These are phyloP conservation scores for Nylanderia fulva DNA, from an alignment of 1,140 invertebrate genomes.

Conservation along the genomic window DNA sequence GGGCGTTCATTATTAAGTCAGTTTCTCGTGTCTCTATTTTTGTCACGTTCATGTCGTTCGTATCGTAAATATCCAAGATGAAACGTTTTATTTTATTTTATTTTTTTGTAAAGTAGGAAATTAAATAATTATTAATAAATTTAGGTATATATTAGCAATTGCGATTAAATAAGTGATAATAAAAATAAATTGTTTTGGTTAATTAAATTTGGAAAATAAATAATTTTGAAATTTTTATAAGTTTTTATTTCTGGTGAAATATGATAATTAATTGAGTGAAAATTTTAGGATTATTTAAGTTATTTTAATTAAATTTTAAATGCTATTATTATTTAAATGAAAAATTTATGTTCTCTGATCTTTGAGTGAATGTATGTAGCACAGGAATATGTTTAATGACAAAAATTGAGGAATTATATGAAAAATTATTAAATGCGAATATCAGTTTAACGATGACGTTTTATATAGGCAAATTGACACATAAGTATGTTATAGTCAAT, in stretches of 20 bases:
- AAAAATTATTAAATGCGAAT: background rate
- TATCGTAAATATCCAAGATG: background rate
- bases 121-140: too few species aligned
- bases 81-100: background rate
- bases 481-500: background rate
- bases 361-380: background rate
- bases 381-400: background rate
- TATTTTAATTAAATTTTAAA: too few species aligned
- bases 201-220: too few species aligned
- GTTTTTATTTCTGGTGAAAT: too few species aligned
- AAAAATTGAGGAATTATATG: slow-evolving; percentile 11
- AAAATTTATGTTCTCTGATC: too few species aligned
- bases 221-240: too few species aligned
- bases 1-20: slow-evolving; percentile 60
- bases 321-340: too few species aligned
- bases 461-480: background rate
- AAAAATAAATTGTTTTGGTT: too few species aligned
- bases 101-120: background rate
- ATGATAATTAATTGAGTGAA: too few species aligned
- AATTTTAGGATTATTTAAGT: too few species aligned
- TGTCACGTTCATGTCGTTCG: background rate
- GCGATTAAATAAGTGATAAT: too few species aligned
- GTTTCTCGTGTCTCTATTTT: background rate
- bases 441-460: background rate
- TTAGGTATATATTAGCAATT: too few species aligned